Base-by-base conservation (phyloP, 1,140 invertebrate genomes). In the Drosophila lacteicornis region DNA sequence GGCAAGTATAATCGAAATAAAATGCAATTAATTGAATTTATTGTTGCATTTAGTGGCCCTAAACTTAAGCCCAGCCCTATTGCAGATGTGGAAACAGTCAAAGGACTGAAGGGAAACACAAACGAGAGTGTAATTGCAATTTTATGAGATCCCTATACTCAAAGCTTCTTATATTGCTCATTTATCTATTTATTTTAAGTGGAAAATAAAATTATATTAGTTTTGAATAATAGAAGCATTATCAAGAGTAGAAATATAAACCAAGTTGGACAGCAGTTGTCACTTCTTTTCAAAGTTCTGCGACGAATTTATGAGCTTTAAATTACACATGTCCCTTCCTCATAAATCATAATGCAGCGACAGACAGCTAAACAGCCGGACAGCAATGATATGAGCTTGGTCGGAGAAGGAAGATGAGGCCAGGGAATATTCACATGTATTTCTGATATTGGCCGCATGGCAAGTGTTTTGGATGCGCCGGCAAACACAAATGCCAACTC, bases 11-110 rank as follows among this genome's bases (percentile, higher is more conserved):
- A 88, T 90, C 81, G 84, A 84, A 90, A 88, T 90, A 79, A 83
- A 90, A 90, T 90, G 85, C 85, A 90, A 90, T 90, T 90, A 90
- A 90, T 90, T 79, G 85, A 90, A 90, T 90, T 90, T 90, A 90
- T 90, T 81, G 81, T 81, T 90, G 85, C 85, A 59, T 65, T 70
- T 70, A 67, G 40, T 49, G 62, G 17, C 59, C 53, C 70, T 79
- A 51, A 58, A 57, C 36, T 63, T 22, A 15, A 25, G 47, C 38
- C 45, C 49, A 51, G 12, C 7, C 1, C 19, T 17, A 1, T n/a
- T 3, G 5, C n/a, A n/a, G 19, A 53, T 62, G 22, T 9, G n/a
- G 30, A 27, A 12, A 43, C 9, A 65, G 40, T 36, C 4, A 5
- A 59, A 38, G n/a, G 22, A 55, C 50, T 63, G 5, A 43, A 19